Percentiles rank a stretch among this genome's conserved stretches.
These are phyloP conservation scores for Lophochroa leadbeateri DNA, from an alignment of 2,113 vertebrate genomes.

Conservation along the genomic window DNA sequence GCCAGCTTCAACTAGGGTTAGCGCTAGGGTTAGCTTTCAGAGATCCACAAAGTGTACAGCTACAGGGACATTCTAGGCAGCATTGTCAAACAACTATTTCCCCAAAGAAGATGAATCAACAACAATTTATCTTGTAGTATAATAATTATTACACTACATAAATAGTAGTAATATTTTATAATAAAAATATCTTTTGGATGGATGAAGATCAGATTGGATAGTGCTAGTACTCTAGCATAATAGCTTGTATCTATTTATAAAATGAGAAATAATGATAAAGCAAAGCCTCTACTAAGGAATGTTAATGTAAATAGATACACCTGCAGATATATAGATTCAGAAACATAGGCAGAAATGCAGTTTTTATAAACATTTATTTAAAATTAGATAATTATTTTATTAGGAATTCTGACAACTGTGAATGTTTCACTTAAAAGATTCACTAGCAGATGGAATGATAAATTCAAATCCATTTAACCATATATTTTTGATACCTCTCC, in stretches of 20 bases:
- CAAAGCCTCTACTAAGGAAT: not conserved
- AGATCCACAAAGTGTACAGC: too few relatives aligned
- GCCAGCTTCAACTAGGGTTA: too few relatives aligned
- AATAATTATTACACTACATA: not conserved
- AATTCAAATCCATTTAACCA: not conserved
- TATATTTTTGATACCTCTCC: not conserved
- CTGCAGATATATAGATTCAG: not conserved
- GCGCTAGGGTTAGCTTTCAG: too few relatives aligned
- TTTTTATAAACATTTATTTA: slow-evolving; percentile 1
- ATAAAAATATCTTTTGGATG: slow-evolving; percentile 43
- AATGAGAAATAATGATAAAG: slow-evolving; percentile 40
- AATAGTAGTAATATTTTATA: not conserved
- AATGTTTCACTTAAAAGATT: not conserved
- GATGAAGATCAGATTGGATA: slow-evolving; percentile 22
- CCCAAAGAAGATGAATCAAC: slow-evolving; percentile 51
- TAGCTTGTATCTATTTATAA: slow-evolving; percentile 34
- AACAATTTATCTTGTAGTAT: slow-evolving; percentile 30
- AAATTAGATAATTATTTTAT: slow-evolving; percentile 37
- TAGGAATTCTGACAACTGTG: not conserved
- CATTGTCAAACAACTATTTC: slow-evolving; percentile 43
- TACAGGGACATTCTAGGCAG: too few relatives aligned
- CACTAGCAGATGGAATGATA: not conserved
- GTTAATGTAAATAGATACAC: not conserved
- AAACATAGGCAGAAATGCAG: not conserved
- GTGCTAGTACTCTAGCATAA: not conserved